These are phyloP conservation scores for Tamias sibiricus DNA, from an alignment of 2,113 vertebrate genomes.

Conservation along the genomic window DNA sequence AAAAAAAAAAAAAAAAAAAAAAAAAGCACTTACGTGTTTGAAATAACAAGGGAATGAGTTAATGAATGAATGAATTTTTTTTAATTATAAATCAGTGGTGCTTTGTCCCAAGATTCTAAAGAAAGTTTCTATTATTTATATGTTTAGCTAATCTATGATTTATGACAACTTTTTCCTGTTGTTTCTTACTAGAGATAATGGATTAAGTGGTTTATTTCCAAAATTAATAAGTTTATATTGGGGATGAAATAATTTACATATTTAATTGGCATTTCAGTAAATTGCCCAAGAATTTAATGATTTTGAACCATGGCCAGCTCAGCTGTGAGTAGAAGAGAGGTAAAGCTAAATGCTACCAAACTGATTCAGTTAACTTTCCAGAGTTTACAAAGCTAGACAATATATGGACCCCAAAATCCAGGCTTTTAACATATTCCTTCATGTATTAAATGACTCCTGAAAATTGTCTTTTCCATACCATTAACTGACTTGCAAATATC, in stretches of 20 bases:
- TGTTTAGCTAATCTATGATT: background rate
- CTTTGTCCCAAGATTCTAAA: constrained; percentile 23
- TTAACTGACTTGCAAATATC: background rate
- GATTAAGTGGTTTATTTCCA: background rate
- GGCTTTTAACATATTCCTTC: background rate
- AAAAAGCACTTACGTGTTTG: background rate
- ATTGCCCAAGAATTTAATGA: background rate
- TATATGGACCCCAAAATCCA: background rate
- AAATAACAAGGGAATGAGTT: constrained; percentile 32
- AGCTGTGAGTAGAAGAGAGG: background rate
- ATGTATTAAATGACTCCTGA: background rate
- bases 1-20: no score
- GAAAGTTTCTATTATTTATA: background rate
- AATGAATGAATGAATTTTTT: background rate
- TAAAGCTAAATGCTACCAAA: background rate
- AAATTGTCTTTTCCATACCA: background rate
- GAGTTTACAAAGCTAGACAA: background rate
- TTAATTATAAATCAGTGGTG: background rate
- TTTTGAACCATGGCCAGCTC: background rate
- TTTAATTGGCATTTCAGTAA: background rate
- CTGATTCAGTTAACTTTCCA: background rate
- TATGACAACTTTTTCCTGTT: constrained; percentile 15
- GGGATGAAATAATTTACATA: constrained; percentile 12
- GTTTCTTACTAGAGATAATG: background rate
- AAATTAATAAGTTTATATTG: constrained; percentile 18